phyloP scores from a whole-genome alignment of 64 coral and sea anemone species.

The Catalaphyllia jardinei region DNA sequence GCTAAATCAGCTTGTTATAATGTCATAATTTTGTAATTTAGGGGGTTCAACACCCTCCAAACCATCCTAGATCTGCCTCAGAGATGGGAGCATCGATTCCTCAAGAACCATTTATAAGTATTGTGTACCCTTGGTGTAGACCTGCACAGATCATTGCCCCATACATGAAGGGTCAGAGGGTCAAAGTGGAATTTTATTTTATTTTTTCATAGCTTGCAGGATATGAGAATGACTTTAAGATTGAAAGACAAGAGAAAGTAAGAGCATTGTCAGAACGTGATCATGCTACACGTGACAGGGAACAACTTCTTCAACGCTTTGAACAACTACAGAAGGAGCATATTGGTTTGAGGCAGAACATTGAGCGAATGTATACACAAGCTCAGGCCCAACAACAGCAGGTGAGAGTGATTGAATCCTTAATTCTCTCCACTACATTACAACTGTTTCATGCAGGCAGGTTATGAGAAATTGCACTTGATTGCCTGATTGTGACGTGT shows the following conservation, averaged over 20 bases:
- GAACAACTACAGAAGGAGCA: slow-evolving; percentile 42
- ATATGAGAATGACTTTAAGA: slow-evolving; percentile 67
- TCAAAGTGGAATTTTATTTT: not conserved
- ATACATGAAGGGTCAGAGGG: too few relatives aligned
- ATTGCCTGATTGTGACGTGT: too few relatives aligned
- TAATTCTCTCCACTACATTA: not conserved
- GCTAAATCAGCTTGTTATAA: too few relatives aligned
- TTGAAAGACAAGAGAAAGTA: slow-evolving; percentile 52
- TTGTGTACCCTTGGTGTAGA: too few relatives aligned
- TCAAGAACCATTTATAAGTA: too few relatives aligned
- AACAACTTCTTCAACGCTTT: not conserved
- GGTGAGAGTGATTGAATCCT: not conserved
- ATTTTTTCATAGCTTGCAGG: slow-evolving; percentile 15
- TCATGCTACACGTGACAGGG: not conserved
- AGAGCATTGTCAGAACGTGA: slow-evolving; percentile 12
- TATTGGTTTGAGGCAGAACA: slow-evolving; percentile 46
- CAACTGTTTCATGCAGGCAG: not conserved
- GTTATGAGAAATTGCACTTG: too few relatives aligned
- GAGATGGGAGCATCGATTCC: too few relatives aligned
- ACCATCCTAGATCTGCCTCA: too few relatives aligned
- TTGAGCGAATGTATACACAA: slow-evolving; percentile 33
- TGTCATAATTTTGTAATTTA: too few relatives aligned
- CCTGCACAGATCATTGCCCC: too few relatives aligned
- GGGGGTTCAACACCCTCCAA: too few relatives aligned
- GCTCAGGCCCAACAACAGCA: slow-evolving; percentile 21